Evolutionary conservation across 2,113 vertebrate genomes (phyloP).

Genomic region (Nerophis ophidion): DNA sequence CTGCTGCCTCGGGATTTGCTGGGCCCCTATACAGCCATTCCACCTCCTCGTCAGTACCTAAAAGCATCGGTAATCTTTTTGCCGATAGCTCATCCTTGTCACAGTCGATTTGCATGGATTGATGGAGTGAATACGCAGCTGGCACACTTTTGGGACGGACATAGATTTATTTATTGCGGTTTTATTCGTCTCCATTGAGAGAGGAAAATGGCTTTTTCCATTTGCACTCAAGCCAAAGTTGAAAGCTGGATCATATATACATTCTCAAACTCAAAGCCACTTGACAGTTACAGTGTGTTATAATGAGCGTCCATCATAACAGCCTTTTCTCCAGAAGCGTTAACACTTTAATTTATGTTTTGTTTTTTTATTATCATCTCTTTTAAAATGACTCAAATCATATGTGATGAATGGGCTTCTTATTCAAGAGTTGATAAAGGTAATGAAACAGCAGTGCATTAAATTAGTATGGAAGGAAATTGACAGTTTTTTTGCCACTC

Average conservation of each 20-base stretch:
- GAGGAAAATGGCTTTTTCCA: neutral
- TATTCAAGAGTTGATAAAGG: too few species aligned
- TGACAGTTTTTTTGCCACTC: too few species aligned
- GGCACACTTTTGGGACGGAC: neutral
- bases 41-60: neutral
- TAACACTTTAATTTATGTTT: neutral
- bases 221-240: conserved; percentile 2
- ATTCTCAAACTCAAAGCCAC: neutral
- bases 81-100: neutral
- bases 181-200: conserved; percentile 1
- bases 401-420: too few species aligned
- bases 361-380: neutral
- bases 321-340: neutral
- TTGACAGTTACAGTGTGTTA: neutral
- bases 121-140: neutral
- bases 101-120: neutral
- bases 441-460: too few species aligned
- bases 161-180: neutral
- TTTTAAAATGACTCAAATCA: neutral
- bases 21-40: neutral
- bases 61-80: conserved; percentile 1
- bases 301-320: neutral
- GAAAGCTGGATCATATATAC: neutral
- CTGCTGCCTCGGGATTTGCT: neutral
- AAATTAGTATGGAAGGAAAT: too few species aligned